phyloP scores from a whole-genome alignment of 2,797 vertebrate genomes.

The Sebastes dallii region DNA sequence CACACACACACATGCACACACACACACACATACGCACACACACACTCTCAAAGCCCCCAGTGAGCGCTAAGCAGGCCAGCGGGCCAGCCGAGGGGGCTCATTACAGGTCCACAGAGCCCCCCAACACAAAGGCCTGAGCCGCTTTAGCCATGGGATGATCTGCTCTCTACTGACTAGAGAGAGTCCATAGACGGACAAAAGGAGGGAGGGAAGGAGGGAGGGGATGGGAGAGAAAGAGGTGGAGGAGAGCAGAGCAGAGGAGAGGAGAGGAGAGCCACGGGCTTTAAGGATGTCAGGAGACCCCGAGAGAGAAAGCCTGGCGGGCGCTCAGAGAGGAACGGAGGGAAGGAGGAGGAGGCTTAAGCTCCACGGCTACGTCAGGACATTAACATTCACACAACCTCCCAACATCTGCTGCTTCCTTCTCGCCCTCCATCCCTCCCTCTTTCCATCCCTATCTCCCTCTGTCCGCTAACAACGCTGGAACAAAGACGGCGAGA shows the following conservation, averaged over 20 bases:
- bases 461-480: slow-evolving; percentile 54
- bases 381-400: slow-evolving; percentile 98
- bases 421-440: slow-evolving; percentile 70
- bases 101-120: slow-evolving; percentile 98
- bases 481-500: slow-evolving; percentile 67
- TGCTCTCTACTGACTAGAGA: slow-evolving; percentile 98
- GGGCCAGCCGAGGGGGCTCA: slow-evolving; percentile 88
- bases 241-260: slow-evolving; percentile 54
- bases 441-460: slow-evolving; percentile 63
- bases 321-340: slow-evolving; percentile 85
- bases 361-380: slow-evolving; percentile 89
- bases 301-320: slow-evolving; percentile 82
- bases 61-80: slow-evolving; percentile 84
- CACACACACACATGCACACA: slow-evolving; percentile 28
- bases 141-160: slow-evolving; percentile 99
- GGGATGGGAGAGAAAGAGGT: slow-evolving; percentile 62
- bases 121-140: slow-evolving; percentile 96
- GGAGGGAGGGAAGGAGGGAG: slow-evolving; percentile 63
- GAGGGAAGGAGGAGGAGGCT: slow-evolving; percentile 80
- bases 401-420: slow-evolving; percentile 95
- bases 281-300: slow-evolving; percentile 96
- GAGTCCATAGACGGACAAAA: slow-evolving; percentile 95
- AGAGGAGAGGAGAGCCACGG: slow-evolving; percentile 76
- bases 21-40: slow-evolving; percentile 33
- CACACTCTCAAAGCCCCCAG: slow-evolving; percentile 90